These are phyloP conservation scores for Corythornis madagascariensis DNA, from an alignment of 2,113 vertebrate genomes.

Conservation along the genomic window DNA sequence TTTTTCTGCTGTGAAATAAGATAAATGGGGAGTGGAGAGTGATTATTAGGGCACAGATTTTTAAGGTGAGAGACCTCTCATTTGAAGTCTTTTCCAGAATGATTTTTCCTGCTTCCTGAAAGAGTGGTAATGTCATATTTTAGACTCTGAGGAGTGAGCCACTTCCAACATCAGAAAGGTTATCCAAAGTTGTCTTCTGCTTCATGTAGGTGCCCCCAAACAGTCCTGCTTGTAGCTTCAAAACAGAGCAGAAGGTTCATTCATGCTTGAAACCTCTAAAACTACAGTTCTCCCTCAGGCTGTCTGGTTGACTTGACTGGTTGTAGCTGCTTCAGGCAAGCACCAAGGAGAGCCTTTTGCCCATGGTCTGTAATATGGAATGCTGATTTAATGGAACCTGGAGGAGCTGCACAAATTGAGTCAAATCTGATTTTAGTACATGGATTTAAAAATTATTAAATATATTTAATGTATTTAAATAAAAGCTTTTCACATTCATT, in stretches of 20 bases:
- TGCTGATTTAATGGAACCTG: not conserved
- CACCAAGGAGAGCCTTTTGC: not conserved
- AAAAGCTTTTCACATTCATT: not conserved
- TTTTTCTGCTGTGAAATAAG: not conserved
- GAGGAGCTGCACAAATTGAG: not conserved
- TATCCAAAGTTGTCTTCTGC: not conserved
- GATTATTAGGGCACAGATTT: not conserved
- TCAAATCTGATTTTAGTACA: not conserved
- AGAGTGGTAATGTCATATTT: not conserved
- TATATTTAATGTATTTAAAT: not conserved
- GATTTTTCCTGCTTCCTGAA: not conserved
- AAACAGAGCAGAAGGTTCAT: not conserved
- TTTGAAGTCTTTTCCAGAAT: not conserved
- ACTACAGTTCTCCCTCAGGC: rapidly evolving
- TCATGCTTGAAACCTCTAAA: not conserved
- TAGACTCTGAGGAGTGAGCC: not conserved
- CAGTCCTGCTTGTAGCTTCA: not conserved
- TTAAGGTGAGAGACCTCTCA: not conserved
- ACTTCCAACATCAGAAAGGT: not conserved
- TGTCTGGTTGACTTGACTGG: not conserved
- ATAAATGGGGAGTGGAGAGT: not conserved
- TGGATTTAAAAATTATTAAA: not conserved
- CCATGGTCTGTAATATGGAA: rapidly evolving
- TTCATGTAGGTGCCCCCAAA: not conserved
- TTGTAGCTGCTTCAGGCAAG: not conserved